These are phyloP conservation scores for Chaenodraco wilsoni DNA, from an alignment of 2,797 vertebrate species.

Conservation along the genomic window DNA sequence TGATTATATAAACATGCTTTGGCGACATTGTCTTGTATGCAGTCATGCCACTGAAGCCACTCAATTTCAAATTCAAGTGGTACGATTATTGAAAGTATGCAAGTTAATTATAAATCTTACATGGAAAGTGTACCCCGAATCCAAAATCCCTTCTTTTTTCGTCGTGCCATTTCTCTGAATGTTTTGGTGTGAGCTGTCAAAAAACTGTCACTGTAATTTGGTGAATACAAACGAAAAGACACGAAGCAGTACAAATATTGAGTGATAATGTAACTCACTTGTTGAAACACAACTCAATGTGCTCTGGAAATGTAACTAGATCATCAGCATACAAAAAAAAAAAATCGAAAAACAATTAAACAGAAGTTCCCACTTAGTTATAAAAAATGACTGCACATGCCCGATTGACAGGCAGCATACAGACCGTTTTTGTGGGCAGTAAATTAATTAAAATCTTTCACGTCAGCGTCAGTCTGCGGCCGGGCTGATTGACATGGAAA, in stretches of 20 bases:
- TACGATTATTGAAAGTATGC: not conserved
- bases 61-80: not conserved
- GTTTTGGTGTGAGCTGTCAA: no score
- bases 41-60: not conserved
- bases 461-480: slow-evolving; percentile 25
- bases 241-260: not conserved
- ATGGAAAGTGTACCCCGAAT: no score
- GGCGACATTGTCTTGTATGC: not conserved
- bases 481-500: slow-evolving; percentile 57
- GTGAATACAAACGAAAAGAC: not conserved
- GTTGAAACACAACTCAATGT: not conserved
- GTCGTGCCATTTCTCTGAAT: no score
- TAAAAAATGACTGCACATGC: not conserved
- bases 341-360: not conserved
- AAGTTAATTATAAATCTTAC: not conserved
- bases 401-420: slow-evolving; percentile 3
- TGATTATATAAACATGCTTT: not conserved
- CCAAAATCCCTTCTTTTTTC: no score
- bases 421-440: not conserved
- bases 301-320: no score
- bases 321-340: not conserved
- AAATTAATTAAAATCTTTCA: slow-evolving; percentile 12
- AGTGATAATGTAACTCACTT: not conserved
- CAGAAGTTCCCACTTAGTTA: not conserved
- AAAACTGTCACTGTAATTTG: no score